Evolutionary conservation across 2,888 invertebrate species (phyloP).

Genomic region (Corbicula japonica): DNA sequence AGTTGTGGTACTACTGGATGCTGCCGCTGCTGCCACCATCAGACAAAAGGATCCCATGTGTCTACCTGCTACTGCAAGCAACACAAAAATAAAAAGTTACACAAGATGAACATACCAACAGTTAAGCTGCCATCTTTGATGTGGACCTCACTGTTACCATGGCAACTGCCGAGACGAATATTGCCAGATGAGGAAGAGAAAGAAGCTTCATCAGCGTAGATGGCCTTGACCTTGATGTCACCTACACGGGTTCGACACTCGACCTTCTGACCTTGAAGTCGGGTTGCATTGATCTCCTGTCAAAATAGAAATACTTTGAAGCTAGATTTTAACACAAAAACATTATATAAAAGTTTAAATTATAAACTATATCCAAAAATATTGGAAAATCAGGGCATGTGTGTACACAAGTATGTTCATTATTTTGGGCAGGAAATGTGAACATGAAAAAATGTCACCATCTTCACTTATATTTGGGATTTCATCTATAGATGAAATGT

Average conservation of each 20-base stretch:
- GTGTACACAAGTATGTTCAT: too few relatives aligned
- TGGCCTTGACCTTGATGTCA: conserved; percentile 56
- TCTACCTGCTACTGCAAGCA: neutral
- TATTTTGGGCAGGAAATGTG: too few relatives aligned
- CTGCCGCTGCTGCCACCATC: neutral
- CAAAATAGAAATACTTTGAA: too few relatives aligned
- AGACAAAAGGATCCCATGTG: neutral
- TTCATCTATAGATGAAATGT: too few relatives aligned
- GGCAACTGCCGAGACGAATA: conserved; percentile 59
- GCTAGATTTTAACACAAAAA: too few relatives aligned
- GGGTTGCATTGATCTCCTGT: conserved; percentile 63
- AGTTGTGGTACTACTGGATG: neutral
- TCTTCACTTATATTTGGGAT: too few relatives aligned
- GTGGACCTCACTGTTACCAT: conserved; percentile 58
- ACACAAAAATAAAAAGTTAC: neutral
- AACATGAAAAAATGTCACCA: too few relatives aligned
- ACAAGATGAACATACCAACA: conserved; percentile 49
- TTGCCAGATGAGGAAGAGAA: conserved; percentile 49
- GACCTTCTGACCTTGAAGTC: conserved; percentile 67
- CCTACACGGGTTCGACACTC: conserved; percentile 59
- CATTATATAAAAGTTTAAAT: too few relatives aligned
- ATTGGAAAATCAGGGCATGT: too few relatives aligned
- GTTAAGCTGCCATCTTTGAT: conserved; percentile 52
- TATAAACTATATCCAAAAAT: too few relatives aligned
- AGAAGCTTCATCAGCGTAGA: conserved; percentile 54